phyloP scores from a whole-genome alignment of 2,888 invertebrate species.

The Smittia sp. region DNA sequence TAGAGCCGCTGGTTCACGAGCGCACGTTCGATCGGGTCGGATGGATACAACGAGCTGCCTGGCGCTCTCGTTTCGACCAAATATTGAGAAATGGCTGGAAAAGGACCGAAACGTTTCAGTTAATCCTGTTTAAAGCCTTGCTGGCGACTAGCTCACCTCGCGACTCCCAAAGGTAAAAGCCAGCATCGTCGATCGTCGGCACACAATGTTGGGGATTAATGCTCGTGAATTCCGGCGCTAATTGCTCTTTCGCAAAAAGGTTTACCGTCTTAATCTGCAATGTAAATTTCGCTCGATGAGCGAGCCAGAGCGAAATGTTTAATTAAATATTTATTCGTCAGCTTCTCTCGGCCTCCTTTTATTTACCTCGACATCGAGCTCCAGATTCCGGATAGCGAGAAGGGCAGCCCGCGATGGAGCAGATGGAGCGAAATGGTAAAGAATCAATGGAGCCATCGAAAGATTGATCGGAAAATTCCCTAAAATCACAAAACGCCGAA shows the following conservation, averaged over 20 bases:
- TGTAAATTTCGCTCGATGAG: not conserved
- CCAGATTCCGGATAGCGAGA: slow-evolving; percentile 59
- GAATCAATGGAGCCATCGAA: slow-evolving; percentile 48
- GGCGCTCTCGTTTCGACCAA: slow-evolving; percentile 57
- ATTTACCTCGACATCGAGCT: slow-evolving; percentile 55
- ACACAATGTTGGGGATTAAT: slow-evolving; percentile 67
- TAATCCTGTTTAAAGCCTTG: not conserved
- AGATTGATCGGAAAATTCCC: not conserved
- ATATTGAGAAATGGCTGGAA: slow-evolving; percentile 60
- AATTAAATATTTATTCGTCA: not conserved
- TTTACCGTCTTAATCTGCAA: slow-evolving; percentile 32
- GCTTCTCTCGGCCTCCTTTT: slow-evolving; percentile 43
- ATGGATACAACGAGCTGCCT: slow-evolving; percentile 61
- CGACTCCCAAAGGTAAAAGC: slow-evolving; percentile 66
- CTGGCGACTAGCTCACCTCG: slow-evolving; percentile 46
- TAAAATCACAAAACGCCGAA: not conserved
- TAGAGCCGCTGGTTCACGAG: slow-evolving; percentile 62
- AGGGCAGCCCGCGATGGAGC: slow-evolving; percentile 63
- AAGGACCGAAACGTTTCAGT: not conserved
- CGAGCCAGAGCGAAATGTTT: not conserved
- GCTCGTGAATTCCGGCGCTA: slow-evolving; percentile 58
- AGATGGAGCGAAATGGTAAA: slow-evolving; percentile 63
- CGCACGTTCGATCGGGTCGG: slow-evolving; percentile 58
- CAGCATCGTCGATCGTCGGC: slow-evolving; percentile 65
- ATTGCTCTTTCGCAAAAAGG: slow-evolving; percentile 60